A percentile compares a stretch with the other conserved stretches of the same genome.
These are phyloP conservation scores for Agonopterix arenella DNA, from an alignment of 2,888 invertebrate genomes.

Conservation along the genomic window DNA sequence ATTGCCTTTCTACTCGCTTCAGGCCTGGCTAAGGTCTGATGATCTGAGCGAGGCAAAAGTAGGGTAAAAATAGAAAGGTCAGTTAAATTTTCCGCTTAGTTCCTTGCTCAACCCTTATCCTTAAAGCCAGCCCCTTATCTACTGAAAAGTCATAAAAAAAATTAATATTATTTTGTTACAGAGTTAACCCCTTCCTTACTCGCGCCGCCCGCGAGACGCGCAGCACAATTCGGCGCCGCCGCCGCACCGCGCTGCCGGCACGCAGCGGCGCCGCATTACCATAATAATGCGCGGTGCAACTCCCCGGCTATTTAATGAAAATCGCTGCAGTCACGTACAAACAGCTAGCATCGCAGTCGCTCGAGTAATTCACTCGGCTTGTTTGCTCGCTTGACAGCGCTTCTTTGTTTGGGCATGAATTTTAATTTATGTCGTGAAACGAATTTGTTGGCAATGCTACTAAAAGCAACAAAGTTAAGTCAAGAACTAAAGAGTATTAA, in stretches of 20 bases:
- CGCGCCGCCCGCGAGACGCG: neutral
- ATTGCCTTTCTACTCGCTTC: too few relatives aligned
- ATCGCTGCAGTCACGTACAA: slow-evolving; percentile 29
- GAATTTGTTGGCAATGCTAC: neutral
- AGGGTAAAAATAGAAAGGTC: too few relatives aligned
- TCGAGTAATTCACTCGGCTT: slow-evolving; percentile 4
- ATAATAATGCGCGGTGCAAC: slow-evolving; percentile 49
- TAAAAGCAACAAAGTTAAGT: too few relatives aligned
- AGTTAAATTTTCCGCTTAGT: too few relatives aligned
- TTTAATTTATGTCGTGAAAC: neutral
- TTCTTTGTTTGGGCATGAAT: slow-evolving; percentile 3
- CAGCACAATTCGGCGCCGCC: neutral
- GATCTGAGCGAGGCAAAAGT: too few relatives aligned
- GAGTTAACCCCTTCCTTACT: too few relatives aligned
- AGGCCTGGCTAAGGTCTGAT: too few relatives aligned
- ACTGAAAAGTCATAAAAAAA: too few relatives aligned
- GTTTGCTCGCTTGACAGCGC: slow-evolving; percentile 6
- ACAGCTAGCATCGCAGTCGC: neutral
- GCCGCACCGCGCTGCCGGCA: slow-evolving; percentile 30
- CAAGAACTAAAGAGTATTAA: too few relatives aligned
- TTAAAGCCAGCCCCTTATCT: too few relatives aligned
- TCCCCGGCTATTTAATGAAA: slow-evolving; percentile 46
- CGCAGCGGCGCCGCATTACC: slow-evolving; percentile 37
- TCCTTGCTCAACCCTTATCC: too few relatives aligned
- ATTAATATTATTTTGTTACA: too few relatives aligned